Percentiles rank a stretch among this genome's conserved stretches.
These are phyloP conservation scores for Monarcha castaneiventris DNA, from an alignment of 2,113 vertebrate species.

Conservation along the genomic window DNA sequence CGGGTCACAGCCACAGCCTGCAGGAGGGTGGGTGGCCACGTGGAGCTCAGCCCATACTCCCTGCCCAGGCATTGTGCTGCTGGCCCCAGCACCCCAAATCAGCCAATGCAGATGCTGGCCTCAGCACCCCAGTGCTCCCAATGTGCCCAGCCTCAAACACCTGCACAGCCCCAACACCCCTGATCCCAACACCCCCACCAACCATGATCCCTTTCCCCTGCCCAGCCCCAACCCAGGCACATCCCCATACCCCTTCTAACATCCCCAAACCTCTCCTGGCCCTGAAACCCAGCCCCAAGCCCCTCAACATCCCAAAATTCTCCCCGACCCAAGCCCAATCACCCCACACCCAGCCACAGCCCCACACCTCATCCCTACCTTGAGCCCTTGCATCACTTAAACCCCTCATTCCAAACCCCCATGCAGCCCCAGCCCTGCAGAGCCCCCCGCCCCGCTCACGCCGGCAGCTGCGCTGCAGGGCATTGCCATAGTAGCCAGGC, in stretches of 20 bases:
- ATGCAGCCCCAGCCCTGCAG: fast-evolving
- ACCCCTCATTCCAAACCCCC: fast-evolving
- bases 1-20: conserved; percentile 82
- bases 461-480: conserved; percentile 79
- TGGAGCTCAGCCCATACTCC: neutral
- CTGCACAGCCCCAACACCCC: neutral
- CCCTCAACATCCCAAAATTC: neutral
- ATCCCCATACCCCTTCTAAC: neutral
- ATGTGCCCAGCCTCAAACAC: neutral
- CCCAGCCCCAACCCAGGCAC: neutral
- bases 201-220: fast-evolving
- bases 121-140: too few relatives aligned
- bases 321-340: fast-evolving
- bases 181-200: neutral
- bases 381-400: neutral
- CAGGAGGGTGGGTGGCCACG: fast-evolving
- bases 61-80: neutral
- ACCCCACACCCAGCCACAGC: neutral
- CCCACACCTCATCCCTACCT: neutral
- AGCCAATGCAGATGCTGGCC: too few relatives aligned
- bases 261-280: neutral
- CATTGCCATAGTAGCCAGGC: conserved; percentile 81
- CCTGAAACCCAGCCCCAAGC: neutral
- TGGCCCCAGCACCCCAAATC: neutral
- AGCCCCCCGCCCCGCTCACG: conserved; percentile 54